phyloP scores from a whole-genome alignment of 2,113 vertebrate species.

The Gyps fulvus region DNA sequence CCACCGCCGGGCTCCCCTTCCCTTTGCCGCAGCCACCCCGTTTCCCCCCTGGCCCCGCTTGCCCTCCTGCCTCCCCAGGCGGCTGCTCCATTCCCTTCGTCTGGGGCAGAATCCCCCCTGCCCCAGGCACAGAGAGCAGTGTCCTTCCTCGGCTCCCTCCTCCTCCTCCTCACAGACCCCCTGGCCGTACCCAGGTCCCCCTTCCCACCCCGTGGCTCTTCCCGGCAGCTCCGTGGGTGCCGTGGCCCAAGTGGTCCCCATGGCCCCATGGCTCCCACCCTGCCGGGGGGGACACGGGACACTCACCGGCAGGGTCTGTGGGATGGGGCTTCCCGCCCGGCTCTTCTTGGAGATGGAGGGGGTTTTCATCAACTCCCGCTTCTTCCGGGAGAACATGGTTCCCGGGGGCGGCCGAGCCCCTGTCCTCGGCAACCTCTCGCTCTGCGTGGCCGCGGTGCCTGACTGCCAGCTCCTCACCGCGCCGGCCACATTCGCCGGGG shows the following conservation, averaged over 20 bases:
- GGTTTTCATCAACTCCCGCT: conserved; percentile 91
- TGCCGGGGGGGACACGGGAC: rapidly evolving
- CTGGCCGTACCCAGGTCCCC: not conserved
- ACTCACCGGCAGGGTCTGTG: conserved; percentile 84
- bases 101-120: not conserved
- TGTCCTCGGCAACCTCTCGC: not conserved
- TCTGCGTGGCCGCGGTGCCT: not conserved
- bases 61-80: not conserved
- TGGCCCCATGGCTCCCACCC: not conserved
- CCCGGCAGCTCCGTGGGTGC: not conserved
- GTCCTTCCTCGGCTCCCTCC: not conserved
- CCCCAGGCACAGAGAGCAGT: not conserved
- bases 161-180: not conserved
- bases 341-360: conserved; percentile 95
- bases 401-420: not conserved
- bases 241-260: not conserved
- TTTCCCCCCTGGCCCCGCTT: rapidly evolving
- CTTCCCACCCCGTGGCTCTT: not conserved
- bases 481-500: not conserved
- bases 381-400: conserved; percentile 90
- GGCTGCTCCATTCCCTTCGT: not conserved
- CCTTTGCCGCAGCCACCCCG: not conserved
- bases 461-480: not conserved
- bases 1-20: rapidly evolving
- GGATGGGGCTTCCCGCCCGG: conserved; percentile 87